Conservation (phyloP, 2,113 vertebrate species). For the Python bivittatus region DNA sequence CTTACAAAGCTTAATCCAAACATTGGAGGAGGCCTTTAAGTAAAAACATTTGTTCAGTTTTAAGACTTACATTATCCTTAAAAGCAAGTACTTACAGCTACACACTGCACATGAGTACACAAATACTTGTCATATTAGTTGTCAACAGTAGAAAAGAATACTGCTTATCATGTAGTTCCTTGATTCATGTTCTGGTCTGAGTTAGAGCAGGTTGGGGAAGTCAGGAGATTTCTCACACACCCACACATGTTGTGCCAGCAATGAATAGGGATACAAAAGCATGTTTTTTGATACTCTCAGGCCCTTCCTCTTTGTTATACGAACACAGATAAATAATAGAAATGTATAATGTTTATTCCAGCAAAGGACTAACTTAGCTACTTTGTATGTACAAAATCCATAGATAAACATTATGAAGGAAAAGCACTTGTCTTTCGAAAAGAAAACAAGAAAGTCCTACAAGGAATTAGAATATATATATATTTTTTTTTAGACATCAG, state of each 20-base stretch:
- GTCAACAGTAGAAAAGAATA: conserved; percentile 53
- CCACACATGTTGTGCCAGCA: background rate
- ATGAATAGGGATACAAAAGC: conserved; percentile 21
- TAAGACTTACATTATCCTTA: conserved; percentile 71
- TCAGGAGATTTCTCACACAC: background rate
- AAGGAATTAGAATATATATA: background rate
- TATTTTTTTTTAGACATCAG: background rate
- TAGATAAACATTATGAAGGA: background rate
- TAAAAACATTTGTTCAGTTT: conserved; percentile 79
- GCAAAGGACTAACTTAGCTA: conserved; percentile 29
- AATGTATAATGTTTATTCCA: conserved; percentile 28
- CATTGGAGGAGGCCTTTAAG: conserved; percentile 77
- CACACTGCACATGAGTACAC: conserved; percentile 61
- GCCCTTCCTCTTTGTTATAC: background rate
- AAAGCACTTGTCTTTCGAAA: background rate
- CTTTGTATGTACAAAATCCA: background rate
- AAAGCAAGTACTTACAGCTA: conserved; percentile 63
- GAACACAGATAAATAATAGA: conserved; percentile 33
- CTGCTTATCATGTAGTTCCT: conserved; percentile 42
- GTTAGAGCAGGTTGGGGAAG: conserved; percentile 34
- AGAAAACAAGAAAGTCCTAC: background rate
- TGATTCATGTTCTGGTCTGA: conserved; percentile 60
- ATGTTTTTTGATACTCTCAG: background rate
- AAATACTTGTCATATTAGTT: conserved; percentile 56
- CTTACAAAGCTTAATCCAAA: conserved; percentile 75